Evolutionary conservation across 2,113 vertebrate species (phyloP).

Genomic region (Chionis minor): DNA sequence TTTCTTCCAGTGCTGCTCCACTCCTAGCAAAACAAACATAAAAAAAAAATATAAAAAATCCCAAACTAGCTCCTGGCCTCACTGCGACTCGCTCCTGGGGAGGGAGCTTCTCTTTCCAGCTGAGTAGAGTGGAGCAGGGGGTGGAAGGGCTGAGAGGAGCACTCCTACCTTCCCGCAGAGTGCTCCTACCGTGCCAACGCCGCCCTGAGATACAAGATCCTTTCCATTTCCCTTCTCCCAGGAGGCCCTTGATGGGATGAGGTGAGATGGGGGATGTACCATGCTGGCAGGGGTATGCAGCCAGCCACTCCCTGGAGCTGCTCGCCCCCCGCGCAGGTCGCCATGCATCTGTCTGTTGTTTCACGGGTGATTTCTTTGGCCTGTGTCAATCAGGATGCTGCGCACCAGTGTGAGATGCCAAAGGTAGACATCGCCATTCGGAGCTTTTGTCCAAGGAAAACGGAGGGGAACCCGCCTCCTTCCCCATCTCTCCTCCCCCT

Average conservation of each 20-base stretch:
- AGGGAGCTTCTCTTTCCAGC: neutral
- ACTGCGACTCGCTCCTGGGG: neutral
- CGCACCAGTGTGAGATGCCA: neutral
- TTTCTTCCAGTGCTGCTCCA: neutral
- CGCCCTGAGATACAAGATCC: neutral
- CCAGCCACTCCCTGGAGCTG: neutral
- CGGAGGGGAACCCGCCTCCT: neutral
- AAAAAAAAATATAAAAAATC: neutral
- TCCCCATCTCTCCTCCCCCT: neutral
- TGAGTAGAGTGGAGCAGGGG: neutral
- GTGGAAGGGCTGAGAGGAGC: neutral
- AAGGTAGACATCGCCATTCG: rapidly evolving
- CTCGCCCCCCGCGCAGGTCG: rapidly evolving
- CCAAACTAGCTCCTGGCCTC: neutral
- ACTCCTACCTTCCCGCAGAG: neutral
- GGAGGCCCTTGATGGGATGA: neutral
- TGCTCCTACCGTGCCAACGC: neutral
- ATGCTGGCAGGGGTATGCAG: rapidly evolving
- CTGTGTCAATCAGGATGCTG: neutral
- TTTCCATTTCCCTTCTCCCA: neutral
- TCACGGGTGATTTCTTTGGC: neutral
- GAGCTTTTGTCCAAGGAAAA: neutral
- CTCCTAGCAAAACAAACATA: neutral
- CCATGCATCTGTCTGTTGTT: neutral
- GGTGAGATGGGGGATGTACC: neutral